These are phyloP conservation scores for Cottus gobio DNA, from an alignment of 2,113 vertebrate species.

Conservation along the genomic window DNA sequence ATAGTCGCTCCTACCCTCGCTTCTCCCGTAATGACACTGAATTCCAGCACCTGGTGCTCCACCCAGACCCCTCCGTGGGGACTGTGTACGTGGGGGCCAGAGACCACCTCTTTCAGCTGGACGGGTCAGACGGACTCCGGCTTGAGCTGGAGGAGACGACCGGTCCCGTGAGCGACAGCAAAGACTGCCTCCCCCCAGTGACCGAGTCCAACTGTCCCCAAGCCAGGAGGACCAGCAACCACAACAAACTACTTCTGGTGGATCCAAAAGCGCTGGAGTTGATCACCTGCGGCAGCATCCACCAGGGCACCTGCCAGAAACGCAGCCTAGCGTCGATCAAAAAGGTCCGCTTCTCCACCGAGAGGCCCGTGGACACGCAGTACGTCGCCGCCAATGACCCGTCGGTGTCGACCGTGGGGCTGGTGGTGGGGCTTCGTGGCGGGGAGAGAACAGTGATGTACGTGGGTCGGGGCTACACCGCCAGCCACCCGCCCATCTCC, in stretches of 20 bases:
- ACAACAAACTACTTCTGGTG: conserved; percentile 94
- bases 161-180: conserved; percentile 92
- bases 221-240: conserved; percentile 88
- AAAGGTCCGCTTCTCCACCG: conserved; percentile 86
- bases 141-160: conserved; percentile 86
- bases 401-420: conserved; percentile 90
- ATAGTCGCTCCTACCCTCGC: conserved; percentile 76
- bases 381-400: conserved; percentile 97
- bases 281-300: conserved; percentile 93
- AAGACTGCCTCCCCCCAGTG: conserved; percentile 93
- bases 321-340: conserved; percentile 85
- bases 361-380: conserved; percentile 94
- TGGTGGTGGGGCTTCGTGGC: conserved; percentile 86
- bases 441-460: conserved; percentile 90
- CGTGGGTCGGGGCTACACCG: conserved; percentile 94
- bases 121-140: conserved; percentile 81
- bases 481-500: conserved; percentile 95
- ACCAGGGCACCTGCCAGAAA: conserved; percentile 96
- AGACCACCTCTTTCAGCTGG: conserved; percentile 94
- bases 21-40: conserved; percentile 87
- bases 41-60: conserved; percentile 93
- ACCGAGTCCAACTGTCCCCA: conserved; percentile 89
- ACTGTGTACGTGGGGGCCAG: conserved; percentile 92
- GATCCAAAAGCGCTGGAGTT: conserved; percentile 85
- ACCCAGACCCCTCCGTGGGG: conserved; percentile 88